Base-by-base conservation (phyloP, 1,140 invertebrate genomes). In the Drosophila willistoni region DNA sequence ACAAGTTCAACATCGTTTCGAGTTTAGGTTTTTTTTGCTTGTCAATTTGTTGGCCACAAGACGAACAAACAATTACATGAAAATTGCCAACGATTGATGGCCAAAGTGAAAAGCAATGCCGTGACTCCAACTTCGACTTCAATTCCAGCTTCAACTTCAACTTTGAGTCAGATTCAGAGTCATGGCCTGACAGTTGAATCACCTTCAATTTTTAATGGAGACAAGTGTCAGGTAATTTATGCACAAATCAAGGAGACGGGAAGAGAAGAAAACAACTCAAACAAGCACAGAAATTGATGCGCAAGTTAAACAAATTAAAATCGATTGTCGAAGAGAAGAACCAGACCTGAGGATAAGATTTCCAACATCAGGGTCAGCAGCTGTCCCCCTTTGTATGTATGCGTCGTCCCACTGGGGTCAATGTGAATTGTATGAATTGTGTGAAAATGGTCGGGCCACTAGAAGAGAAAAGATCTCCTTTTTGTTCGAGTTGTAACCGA, bases 211-310 rank as follows among this genome's bases (percentile, higher is more conserved):
- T 89, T 89, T 89, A 90, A 87, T 81, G 80, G 87, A 90, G 87
- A 90, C 87, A 90, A 90, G 87, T 90, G 87, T 90, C 87, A 81
- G 66, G 87, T 87, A 90, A 90, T 90, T 90, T 90, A 90, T 87
- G 80, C 84, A 89, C 84, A 89, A 89, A 72, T 55, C 7, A 62
- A 34, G 51, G 42, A 9, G 39, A 6, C 7, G 42, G 44, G 7
- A 42, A 55, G 9, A 9, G n/a, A 10, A 34, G 17, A 14, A 9
- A 51, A 51, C 17, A 17, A 51, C 78, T 68, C 68, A 83, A 89
- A 87, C 80, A 77, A 89, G 81, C 77, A 29, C 80, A 76, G 77
- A 89, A 89, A 89, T 89, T 89, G 84, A 84, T 89, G 84, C 85
- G 89, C 84, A 89, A 89, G 84, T 89, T 89, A 89, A 89, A 89